Evolutionary conservation across 2,797 vertebrate genomes (phyloP).

Genomic region (Rhinogobio ventralis): DNA sequence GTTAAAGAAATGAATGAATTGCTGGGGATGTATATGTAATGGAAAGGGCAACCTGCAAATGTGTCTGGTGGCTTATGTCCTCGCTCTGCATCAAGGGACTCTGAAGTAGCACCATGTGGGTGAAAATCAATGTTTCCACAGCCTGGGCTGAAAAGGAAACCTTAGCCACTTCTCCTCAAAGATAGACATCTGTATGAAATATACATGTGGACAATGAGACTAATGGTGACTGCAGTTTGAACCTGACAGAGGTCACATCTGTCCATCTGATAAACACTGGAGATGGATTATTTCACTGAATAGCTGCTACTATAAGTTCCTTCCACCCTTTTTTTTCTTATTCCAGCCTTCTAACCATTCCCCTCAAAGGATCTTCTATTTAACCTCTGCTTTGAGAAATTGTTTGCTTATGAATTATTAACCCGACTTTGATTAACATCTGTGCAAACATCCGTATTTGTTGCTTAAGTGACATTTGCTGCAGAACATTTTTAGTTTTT

Average conservation of each 20-base stretch:
- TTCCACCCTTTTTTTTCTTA: background rate
- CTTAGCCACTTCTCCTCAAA: slow-evolving; percentile 42
- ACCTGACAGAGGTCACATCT: slow-evolving; percentile 56
- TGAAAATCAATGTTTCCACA: slow-evolving; percentile 76
- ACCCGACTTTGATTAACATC: slow-evolving; percentile 16
- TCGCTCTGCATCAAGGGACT: slow-evolving; percentile 69
- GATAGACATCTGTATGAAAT: slow-evolving; percentile 68
- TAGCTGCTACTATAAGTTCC: background rate
- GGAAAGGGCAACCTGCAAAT: slow-evolving; percentile 52
- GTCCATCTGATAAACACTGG: slow-evolving; percentile 46
- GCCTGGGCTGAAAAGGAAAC: slow-evolving; percentile 69
- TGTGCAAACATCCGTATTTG: background rate
- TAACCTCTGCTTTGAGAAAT: background rate
- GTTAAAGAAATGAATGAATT: slow-evolving; percentile 53
- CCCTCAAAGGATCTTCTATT: background rate
- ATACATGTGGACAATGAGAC: slow-evolving; percentile 70
- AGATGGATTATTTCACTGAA: slow-evolving; percentile 66
- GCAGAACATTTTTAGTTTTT: background rate
- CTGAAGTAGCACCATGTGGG: slow-evolving; percentile 64
- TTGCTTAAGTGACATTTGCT: background rate
- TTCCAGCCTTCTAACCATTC: slow-evolving; percentile 1
- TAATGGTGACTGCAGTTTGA: slow-evolving; percentile 60
- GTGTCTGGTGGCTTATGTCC: slow-evolving; percentile 62
- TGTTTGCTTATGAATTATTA: slow-evolving; percentile 45
- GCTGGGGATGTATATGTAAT: slow-evolving; percentile 70